Evolutionary conservation across 1,140 invertebrate species (phyloP), one percentile per base, ranked within the genome.

Genomic region (Stegodyphus dumicola): DNA sequence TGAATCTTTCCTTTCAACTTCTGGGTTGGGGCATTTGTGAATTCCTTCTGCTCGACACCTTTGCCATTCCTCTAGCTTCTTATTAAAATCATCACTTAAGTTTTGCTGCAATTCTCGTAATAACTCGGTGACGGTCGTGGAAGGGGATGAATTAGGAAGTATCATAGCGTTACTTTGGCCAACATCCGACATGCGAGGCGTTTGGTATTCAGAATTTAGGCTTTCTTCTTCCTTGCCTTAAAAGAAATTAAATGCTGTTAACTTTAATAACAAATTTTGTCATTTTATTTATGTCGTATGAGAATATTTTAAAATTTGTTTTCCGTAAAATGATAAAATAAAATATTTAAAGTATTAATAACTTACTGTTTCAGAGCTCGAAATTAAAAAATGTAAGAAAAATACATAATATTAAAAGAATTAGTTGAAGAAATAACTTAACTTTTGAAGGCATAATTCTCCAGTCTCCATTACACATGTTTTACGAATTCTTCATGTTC

Each of bases 11-110:
- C 88, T 83, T 66, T 89, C 89, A 10, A 89, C 84, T 53, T 87
- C 86, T 4, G 88, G 83, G 56, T 77, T 87, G 0, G 83, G 64
- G 6, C 74, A n/a, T 65, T 77, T 77, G 33, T 64, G 52, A 13
- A 70, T 53, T 9, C 67, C 84, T 52, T 85, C 76, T 0, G 17
- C 49, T n/a, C 84, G 51, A 33, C 75, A 85, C 70, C 91, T 90
- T 87, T 95, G 94, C 94, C 94, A 95, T 90, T 95, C 95, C 85
- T 92, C 89, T 15, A 95, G 90, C 89, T 95, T 95, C 64, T 92
- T 91, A 69, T 93, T 93, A 89, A 95, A 95, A 88, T 95, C 94
- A 56, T 93, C 91, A 6, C 93, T 94, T 15, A 95, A 90, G 89
- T 94, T 93, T 79, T 93, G 92, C 88, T 94, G 93, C 15, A 95